Evolutionary conservation across 2,797 vertebrate genomes (phyloP).

Genomic region (Pseudochirops corinnae): DNA sequence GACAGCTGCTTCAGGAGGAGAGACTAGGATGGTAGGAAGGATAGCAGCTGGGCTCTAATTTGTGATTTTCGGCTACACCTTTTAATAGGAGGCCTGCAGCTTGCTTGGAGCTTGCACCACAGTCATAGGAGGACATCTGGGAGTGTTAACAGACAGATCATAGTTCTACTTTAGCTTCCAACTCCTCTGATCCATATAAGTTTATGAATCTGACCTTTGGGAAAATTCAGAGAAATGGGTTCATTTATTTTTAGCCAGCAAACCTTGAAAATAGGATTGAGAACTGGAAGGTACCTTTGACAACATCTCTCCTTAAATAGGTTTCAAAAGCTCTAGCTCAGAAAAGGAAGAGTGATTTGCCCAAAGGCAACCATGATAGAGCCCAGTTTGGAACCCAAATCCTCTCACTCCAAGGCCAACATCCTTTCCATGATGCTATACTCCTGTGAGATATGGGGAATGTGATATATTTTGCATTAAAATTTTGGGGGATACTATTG

Average conservation of each 20-base stretch:
- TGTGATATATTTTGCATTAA: background rate
- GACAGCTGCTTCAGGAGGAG: background rate
- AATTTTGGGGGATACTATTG: background rate
- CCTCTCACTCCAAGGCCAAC: background rate
- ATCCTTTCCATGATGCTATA: background rate
- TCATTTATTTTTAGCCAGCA: constrained; percentile 37
- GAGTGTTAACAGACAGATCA: background rate
- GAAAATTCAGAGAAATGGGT: constrained; percentile 15
- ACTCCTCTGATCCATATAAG: background rate
- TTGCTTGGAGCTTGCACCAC: background rate
- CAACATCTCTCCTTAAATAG: background rate
- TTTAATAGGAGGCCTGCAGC: constrained; percentile 39
- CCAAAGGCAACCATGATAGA: background rate
- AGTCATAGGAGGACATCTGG: background rate
- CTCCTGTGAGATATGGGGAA: background rate
- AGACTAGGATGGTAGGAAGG: constrained; percentile 2
- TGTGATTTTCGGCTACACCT: constrained; percentile 1
- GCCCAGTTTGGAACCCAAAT: background rate
- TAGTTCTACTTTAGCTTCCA: constrained; percentile 9
- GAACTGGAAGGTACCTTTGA: background rate
- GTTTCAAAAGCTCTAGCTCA: background rate
- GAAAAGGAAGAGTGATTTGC: background rate
- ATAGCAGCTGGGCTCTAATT: background rate
- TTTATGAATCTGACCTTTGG: constrained; percentile 5
- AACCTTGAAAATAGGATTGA: constrained; percentile 1